Conservation (phyloP, 1,140 invertebrate species). For the Cydia pomonella region DNA sequence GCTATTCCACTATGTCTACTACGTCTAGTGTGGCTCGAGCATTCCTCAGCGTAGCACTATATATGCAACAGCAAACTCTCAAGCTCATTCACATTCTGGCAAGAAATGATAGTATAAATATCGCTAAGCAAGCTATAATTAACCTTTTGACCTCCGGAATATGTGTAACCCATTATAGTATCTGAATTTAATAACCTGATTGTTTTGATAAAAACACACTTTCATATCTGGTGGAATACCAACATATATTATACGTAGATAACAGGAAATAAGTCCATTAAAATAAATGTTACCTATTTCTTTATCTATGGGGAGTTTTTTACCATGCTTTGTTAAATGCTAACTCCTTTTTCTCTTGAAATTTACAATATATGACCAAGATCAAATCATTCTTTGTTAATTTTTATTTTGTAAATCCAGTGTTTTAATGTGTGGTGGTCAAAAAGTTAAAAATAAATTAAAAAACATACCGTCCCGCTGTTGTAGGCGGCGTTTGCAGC, state of each 20-base stretch:
- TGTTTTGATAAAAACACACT: no score
- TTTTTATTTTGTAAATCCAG: no score
- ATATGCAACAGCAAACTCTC: not conserved
- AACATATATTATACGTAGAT: no score
- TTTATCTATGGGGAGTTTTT: no score
- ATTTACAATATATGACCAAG: no score
- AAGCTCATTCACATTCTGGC: constrained; percentile 24
- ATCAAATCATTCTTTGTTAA: no score
- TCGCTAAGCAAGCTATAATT: constrained; percentile 13
- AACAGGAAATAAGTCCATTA: no score
- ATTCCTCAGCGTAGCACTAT: not conserved
- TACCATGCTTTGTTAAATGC: no score
- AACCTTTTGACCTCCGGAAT: constrained; percentile 16
- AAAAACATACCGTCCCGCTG: constrained; percentile 61
- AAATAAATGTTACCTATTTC: no score
- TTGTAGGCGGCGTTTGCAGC: constrained; percentile 56
- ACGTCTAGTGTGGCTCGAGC: not conserved
- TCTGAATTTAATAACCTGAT: no score
- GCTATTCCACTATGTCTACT: not conserved
- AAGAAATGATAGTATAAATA: not conserved
- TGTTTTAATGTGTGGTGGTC: not conserved
- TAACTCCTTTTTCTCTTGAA: no score
- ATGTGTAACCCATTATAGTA: not conserved
- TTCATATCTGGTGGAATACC: no score
- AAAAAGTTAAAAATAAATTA: constrained; percentile 5